Evolutionary conservation across 2,888 invertebrate genomes (phyloP).

Genomic region (Drosophila siamana): DNA sequence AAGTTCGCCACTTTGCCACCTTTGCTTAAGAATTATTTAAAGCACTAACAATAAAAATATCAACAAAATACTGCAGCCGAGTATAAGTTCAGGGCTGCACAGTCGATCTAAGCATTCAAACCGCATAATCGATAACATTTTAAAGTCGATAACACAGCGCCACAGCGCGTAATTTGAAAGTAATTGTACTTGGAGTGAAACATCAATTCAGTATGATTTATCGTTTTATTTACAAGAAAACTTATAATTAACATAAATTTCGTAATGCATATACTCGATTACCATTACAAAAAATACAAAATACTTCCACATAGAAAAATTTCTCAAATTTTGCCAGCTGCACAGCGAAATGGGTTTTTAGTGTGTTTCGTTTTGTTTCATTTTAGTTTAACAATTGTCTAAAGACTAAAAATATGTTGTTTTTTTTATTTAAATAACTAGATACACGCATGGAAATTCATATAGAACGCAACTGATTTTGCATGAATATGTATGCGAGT

Average conservation of each 20-base stretch:
- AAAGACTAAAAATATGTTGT: constrained; percentile 81
- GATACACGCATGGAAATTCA: constrained; percentile 82
- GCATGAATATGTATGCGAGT: constrained; percentile 75
- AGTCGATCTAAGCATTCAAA: background rate
- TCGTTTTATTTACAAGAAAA: constrained; percentile 77
- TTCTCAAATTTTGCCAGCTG: constrained; percentile 42
- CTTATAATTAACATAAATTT: constrained; percentile 64
- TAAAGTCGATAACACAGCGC: constrained; percentile 10
- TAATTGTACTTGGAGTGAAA: background rate
- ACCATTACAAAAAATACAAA: constrained; percentile 49
- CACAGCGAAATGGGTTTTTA: constrained; percentile 30
- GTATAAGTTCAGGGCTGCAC: background rate
- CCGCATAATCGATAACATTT: constrained; percentile 7
- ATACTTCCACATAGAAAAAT: constrained; percentile 42
- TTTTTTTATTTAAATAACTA: constrained; percentile 82
- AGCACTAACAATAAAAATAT: constrained; percentile 1
- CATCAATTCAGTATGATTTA: constrained; percentile 35
- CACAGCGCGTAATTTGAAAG: constrained; percentile 19
- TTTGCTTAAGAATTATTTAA: constrained; percentile 19
- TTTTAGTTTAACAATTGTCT: constrained; percentile 81
- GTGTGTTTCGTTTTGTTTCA: constrained; percentile 36
- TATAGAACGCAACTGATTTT: constrained; percentile 69
- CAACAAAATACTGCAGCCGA: background rate
- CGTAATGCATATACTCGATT: constrained; percentile 57
- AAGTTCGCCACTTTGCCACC: background rate